Evolutionary conservation across 2,113 vertebrate species (phyloP), one percentile per base, ranked within the genome.

Genomic region (Hemiscyllium ocellatum): DNA sequence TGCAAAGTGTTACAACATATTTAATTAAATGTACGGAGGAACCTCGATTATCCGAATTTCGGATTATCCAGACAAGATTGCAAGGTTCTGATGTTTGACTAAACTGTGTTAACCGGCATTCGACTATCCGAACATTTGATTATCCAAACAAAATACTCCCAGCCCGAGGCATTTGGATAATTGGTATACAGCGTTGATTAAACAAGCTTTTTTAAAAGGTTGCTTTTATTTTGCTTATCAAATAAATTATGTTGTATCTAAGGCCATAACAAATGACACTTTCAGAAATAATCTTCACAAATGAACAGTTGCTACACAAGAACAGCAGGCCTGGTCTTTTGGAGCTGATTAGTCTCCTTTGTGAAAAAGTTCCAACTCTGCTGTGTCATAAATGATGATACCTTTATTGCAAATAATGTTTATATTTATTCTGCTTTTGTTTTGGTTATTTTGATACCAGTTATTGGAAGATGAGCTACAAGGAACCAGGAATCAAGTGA

Each of bases 401-500:
- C 52, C 69, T 72, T 95, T 50, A 17, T 90, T 90, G 26, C 17
- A 33, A 24, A 90, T 90, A 4, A 19, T 89, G 86, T 19, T 29
- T 50, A 4, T 47, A 76, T 70, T 37, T 37, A 76, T 52, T 95
- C 26, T 26, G 22, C 15, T 95, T 94, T 94, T 69, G 65, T 94
- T 65, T 66, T 47, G 19, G 12, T 56, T 94, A 70, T 95, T 69
- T 10, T 33, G 52, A 70, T 70, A 96, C 70, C 96, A 98, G 98
- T 96, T 96, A 96, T 96, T 98, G 96, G 97, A 98, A 97, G 96
- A 96, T 86, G 96, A 98, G 96, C 96, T 98, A 85, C 96, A 96
- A 95, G 97, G 96, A 10, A 96, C 97, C 94, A 97, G 96, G 96
- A 96, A 97, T 95, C 96, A 98, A 96, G 96, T 98, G 76, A 97